Evolutionary conservation across 2,888 invertebrate species (phyloP), one percentile per base, ranked within the genome.

Genomic region (Altica lythri): DNA sequence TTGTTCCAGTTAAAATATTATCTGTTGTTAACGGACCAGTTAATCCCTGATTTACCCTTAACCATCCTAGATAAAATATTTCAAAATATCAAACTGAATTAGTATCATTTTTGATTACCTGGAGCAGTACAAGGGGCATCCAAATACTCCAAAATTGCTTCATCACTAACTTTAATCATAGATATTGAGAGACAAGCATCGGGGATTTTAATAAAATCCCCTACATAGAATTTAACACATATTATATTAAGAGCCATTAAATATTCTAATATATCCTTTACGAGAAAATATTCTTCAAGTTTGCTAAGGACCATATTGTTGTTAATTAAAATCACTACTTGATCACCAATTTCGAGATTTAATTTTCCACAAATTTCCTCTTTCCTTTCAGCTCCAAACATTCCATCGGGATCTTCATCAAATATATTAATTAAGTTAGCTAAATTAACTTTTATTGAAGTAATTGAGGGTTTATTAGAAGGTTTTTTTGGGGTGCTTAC

Each of bases 281-380:
- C 61, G 44, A 77, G 69, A 42, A 91, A 83, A 61, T 85, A 86
- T 78, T 90, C 83, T 71, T 94, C 92, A 52, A 92, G 70, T 56
- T 86, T 82, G 1, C 89, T 86, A 0, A 89, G 80, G 1, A 84
- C 84, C 17, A 92, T 92, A 47, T 71, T 62, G 56, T 93, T 94
- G 75, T 92, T 91, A 3, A 94, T 74, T 64, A 92, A 78, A 5
- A 87, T 79, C 0, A 83, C 86, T 1, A 90, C 57, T 12, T 43
- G 19, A 13, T 50, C 59, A 5, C 55, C 51, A 35, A 14, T 3
- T 10, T 34, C 50, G 16, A 18, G 8, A 29, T 16, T 13, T 38
- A 30, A 18, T 50, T 48, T 19, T 43, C 44, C n/a, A 6, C 19
- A 22, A 12, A n/a, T 30, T 16, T 17, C 10, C 17, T 35, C 4